phyloP scores from a whole-genome alignment of 2,113 vertebrate genomes.

The Tachuris rubrigastra region DNA sequence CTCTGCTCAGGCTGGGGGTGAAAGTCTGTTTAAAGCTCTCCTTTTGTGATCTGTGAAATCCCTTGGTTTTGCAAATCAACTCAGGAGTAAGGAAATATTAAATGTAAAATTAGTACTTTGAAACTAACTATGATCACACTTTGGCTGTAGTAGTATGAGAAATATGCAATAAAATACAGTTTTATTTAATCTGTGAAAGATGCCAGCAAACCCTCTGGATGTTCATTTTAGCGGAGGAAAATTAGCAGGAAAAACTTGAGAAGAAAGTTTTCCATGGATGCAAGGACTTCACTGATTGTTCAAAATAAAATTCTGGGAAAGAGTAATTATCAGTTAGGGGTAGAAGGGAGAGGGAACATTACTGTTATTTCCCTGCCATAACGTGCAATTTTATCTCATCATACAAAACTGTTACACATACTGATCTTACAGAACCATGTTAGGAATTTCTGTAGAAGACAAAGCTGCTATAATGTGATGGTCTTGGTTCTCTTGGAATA shows the following conservation, averaged over 20 bases:
- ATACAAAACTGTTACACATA: neutral
- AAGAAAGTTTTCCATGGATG: neutral
- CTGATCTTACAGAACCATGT: neutral
- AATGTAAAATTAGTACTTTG: neutral
- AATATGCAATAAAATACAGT: neutral
- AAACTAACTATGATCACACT: neutral
- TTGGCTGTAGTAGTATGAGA: neutral
- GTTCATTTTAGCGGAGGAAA: neutral
- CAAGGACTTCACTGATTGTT: neutral
- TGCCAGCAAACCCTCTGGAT: neutral
- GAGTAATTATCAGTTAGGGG: neutral
- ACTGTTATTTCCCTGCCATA: neutral
- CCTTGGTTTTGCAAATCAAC: neutral
- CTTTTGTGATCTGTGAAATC: neutral
- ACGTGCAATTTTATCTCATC: neutral
- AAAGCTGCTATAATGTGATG: neutral
- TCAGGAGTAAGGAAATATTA: neutral
- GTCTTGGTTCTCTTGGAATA: neutral
- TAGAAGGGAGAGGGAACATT: neutral
- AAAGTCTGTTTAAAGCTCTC: neutral
- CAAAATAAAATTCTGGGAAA: neutral
- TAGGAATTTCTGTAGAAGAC: neutral
- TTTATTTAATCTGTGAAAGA: neutral
- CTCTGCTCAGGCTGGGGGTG: neutral
- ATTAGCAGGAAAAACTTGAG: neutral